Conservation (phyloP, 2,888 invertebrate species). For the Seladonia tumulorum region DNA sequence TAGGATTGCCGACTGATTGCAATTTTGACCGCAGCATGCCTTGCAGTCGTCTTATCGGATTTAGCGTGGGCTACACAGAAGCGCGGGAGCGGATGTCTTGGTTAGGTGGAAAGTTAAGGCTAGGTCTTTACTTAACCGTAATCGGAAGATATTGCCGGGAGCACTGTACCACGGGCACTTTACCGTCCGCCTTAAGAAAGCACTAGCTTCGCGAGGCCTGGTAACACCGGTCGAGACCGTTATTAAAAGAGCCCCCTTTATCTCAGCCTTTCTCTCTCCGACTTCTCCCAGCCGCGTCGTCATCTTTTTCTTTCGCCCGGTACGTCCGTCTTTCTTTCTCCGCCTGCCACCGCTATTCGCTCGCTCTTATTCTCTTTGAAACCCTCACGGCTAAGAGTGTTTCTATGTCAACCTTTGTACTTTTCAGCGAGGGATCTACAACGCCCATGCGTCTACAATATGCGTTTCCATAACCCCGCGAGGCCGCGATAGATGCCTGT, state of each 20-base stretch:
- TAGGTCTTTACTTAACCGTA: slow-evolving; percentile 83
- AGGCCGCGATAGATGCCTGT: slow-evolving; percentile 59
- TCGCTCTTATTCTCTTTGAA: slow-evolving; percentile 69
- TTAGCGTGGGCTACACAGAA: slow-evolving; percentile 59
- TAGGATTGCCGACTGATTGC: slow-evolving; percentile 76
- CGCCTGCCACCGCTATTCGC: slow-evolving; percentile 31
- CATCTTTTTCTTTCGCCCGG: slow-evolving; percentile 23
- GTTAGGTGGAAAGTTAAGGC: slow-evolving; percentile 76
- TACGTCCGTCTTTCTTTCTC: slow-evolving; percentile 9
- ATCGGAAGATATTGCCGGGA: slow-evolving; percentile 84
- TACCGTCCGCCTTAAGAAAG: slow-evolving; percentile 83
- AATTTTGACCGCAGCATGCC: slow-evolving; percentile 75
- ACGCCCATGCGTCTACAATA: slow-evolving; percentile 74
- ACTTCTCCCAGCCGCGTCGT: slow-evolving; percentile 8
- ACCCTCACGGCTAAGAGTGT: slow-evolving; percentile 80
- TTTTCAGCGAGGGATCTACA: slow-evolving; percentile 81
- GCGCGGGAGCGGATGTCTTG: slow-evolving; percentile 68
- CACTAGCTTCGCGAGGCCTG: slow-evolving; percentile 77
- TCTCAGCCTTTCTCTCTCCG: slow-evolving; percentile 63
- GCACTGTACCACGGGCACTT: slow-evolving; percentile 83
- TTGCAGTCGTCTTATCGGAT: slow-evolving; percentile 74
- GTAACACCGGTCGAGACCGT: slow-evolving; percentile 79
- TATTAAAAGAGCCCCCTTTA: slow-evolving; percentile 83
- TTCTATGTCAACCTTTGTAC: slow-evolving; percentile 84
- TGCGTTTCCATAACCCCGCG: slow-evolving; percentile 63